A percentile compares a stretch with the other conserved stretches of the same genome.
These are phyloP conservation scores for Acanthosepion pharaonis DNA, from an alignment of 2,888 invertebrate species.

Conservation along the genomic window DNA sequence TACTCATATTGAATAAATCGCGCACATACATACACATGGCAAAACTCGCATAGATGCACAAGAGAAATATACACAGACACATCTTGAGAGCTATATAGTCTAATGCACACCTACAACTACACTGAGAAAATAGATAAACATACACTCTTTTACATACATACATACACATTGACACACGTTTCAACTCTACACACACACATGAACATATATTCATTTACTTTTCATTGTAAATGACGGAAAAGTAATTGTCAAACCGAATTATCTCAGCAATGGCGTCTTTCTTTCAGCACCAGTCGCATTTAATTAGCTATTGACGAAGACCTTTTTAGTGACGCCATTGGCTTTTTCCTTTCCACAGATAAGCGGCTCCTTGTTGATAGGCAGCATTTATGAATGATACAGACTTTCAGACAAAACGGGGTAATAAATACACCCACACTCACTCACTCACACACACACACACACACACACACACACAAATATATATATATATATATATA, in stretches of 20 bases:
- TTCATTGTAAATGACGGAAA: neutral
- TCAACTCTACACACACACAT: too few relatives aligned
- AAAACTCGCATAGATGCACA: too few relatives aligned
- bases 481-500: slow-evolving; percentile 33
- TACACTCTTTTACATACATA: too few relatives aligned
- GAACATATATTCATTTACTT: neutral
- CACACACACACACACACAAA: neutral
- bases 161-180: too few relatives aligned
- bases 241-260: neutral
- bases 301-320: neutral
- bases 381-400: neutral
- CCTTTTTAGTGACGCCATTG: neutral
- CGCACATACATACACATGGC: too few relatives aligned
- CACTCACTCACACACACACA: neutral
- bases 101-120: too few relatives aligned
- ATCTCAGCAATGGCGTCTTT: slow-evolving; percentile 33
- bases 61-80: too few relatives aligned
- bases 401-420: neutral
- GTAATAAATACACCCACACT: neutral
- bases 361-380: neutral
- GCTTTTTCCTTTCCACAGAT: neutral
- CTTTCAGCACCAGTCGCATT: neutral
- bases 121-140: too few relatives aligned
- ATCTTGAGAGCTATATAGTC: too few relatives aligned
- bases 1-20: too few relatives aligned